Evolutionary conservation across 2,888 invertebrate genomes (phyloP), one percentile per base, ranked within the genome.

Genomic region (Hyppa rectilinea): DNA sequence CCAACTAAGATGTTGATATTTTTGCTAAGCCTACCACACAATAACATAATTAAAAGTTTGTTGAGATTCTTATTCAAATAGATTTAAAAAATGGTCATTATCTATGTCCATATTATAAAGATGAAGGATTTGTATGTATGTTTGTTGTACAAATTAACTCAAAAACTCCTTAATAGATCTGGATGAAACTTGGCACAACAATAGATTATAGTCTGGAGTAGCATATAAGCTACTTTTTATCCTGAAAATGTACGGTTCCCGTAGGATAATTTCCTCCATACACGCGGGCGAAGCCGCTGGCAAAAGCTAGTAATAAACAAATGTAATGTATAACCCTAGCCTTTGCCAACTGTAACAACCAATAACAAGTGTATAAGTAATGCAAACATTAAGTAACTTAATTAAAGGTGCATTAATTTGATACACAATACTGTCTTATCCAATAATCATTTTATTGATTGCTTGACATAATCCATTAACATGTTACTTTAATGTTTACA

Each of bases 401-500:
- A 34, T 62, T 40, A n/a, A 58, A 52, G 23, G n/a, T 50, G n/a
- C 1, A 52, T 56, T n/a, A n/a, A n/a, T n/a, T 53, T 43, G 14
- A 29, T 43, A 7, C 52, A 47, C 47, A 47, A 47, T 29, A n/a
- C n/a, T 40, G 5, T 38, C n/a, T 31, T 5, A 40, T 74, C 7
- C 4, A 17, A 0, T 7, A 29, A 31, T 31, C 2, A 29, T n/a
- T 12, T n/a, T 43, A 26, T 36, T 17, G 1, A 23, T 31, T n/a
- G 4, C 38, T 56, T 53, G 7, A n/a, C 10, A 12, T n/a, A 7
- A 26, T 47, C 10, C 1, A 4, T 63, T 38, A 26, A 45, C 9
- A 60, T 61, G 4, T 50, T 36, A 47, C 52, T 26, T 65, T 60
- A 43, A 53, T 75, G 6, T 61, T 72, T 63, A 55, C 72, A 69